Evolutionary conservation across 2,113 vertebrate genomes (phyloP).

Genomic region (Phalacrocorax aristotelis): DNA sequence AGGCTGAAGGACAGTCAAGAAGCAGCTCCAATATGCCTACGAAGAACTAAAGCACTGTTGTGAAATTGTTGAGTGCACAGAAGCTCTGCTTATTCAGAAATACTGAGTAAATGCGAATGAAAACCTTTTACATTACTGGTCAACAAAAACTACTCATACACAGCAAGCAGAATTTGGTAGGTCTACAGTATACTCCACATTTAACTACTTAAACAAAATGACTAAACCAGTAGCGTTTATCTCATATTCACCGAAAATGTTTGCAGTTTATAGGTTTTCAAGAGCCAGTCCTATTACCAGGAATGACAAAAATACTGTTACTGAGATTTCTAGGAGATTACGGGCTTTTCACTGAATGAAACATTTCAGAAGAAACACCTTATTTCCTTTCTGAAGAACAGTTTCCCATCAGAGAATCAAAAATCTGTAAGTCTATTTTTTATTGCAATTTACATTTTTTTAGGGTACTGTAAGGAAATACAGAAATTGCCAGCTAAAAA

Average conservation of each 20-base stretch:
- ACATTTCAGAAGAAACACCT: not conserved
- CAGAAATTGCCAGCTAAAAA: not conserved
- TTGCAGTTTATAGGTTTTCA: not conserved
- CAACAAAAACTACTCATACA: not conserved
- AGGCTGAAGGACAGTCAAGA: fast-evolving
- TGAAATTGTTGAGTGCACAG: not conserved
- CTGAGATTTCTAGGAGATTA: not conserved
- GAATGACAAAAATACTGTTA: not conserved
- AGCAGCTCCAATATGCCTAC: not conserved
- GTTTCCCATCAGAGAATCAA: not conserved
- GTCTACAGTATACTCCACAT: not conserved
- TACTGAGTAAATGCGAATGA: fast-evolving
- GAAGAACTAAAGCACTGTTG: not conserved
- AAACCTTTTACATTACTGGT: not conserved
- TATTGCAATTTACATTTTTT: not conserved
- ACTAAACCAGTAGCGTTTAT: not conserved
- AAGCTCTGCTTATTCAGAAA: not conserved
- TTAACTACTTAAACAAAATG: not conserved
- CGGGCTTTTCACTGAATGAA: not conserved
- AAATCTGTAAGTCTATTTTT: not conserved
- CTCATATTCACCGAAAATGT: not conserved
- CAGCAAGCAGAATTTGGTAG: not conserved
- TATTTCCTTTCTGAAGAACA: not conserved
- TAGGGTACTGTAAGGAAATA: not conserved
- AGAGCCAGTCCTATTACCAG: not conserved